Evolutionary conservation across 30 jellyfish, hydroid and myxozoan species (phyloP).

Genomic region (Turritopsis rubra): DNA sequence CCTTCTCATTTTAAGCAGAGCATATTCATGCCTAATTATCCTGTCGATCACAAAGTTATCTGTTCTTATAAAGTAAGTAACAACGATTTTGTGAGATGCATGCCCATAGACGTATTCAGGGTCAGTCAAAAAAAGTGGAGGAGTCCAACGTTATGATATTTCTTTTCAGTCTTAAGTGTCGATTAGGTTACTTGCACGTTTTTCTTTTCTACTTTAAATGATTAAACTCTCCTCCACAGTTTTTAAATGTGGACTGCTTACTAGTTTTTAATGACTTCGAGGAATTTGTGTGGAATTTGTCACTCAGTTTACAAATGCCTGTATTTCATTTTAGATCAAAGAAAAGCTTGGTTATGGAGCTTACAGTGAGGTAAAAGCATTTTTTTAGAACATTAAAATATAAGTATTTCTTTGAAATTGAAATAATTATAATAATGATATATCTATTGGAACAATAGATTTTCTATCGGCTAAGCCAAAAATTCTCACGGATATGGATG

Average conservation of each 20-base stretch:
- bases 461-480: too few species aligned
- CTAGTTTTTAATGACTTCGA: not conserved
- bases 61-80: not conserved
- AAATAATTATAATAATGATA: too few species aligned
- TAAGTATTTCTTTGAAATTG: too few species aligned
- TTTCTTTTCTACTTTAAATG: not conserved
- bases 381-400: not conserved
- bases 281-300: not conserved
- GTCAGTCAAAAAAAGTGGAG: not conserved
- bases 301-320: not conserved
- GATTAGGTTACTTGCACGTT: not conserved
- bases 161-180: not conserved
- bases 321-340: not conserved
- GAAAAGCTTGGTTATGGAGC: not conserved
- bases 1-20: constrained; percentile 7
- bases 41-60: not conserved
- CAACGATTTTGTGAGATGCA: too few species aligned
- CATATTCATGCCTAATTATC: constrained; percentile 4
- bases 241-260: too few species aligned
- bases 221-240: not conserved
- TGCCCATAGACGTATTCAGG: not conserved
- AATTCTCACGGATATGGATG: too few species aligned
- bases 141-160: not conserved
- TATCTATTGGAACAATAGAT: too few species aligned
- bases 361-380: not conserved